Evolutionary conservation across 2,797 vertebrate species (phyloP).

Genomic region (Gallinago stenura): DNA sequence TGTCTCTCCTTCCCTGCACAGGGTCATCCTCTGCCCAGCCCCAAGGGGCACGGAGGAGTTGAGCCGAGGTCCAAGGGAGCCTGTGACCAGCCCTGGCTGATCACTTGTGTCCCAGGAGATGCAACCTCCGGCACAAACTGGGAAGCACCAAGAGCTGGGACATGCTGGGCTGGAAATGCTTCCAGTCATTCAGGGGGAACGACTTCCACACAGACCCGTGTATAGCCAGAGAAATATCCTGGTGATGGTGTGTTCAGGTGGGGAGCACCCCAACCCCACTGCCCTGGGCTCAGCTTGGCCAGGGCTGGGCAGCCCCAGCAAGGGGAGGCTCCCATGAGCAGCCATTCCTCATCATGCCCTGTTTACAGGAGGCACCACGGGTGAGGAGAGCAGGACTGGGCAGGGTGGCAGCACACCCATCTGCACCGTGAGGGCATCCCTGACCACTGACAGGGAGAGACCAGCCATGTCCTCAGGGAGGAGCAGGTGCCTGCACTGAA

Average conservation of each 20-base stretch:
- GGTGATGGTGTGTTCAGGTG: accelerated
- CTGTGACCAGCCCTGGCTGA: not conserved
- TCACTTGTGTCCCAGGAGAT: not conserved
- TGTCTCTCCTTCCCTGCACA: not conserved
- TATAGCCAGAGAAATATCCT: not conserved
- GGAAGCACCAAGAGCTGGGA: not conserved
- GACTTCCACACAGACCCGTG: not conserved
- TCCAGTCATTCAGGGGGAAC: not conserved
- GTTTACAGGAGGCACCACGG: not conserved
- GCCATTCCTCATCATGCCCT: not conserved
- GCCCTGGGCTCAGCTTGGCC: not conserved
- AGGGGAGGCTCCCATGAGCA: not conserved
- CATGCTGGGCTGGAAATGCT: not conserved
- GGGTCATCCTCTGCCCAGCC: not conserved
- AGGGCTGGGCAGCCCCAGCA: accelerated
- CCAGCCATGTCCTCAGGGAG: not conserved
- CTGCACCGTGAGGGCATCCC: not conserved
- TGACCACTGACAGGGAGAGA: not conserved
- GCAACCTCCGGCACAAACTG: not conserved
- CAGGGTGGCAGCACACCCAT: not conserved
- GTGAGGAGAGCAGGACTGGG: not conserved
- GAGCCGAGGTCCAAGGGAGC: not conserved
- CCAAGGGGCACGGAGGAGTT: not conserved
- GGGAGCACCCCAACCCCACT: accelerated
- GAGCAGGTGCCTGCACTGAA: accelerated